Conservation (phyloP, 2,888 invertebrate genomes). For the Cheilosia scutellata region DNA sequence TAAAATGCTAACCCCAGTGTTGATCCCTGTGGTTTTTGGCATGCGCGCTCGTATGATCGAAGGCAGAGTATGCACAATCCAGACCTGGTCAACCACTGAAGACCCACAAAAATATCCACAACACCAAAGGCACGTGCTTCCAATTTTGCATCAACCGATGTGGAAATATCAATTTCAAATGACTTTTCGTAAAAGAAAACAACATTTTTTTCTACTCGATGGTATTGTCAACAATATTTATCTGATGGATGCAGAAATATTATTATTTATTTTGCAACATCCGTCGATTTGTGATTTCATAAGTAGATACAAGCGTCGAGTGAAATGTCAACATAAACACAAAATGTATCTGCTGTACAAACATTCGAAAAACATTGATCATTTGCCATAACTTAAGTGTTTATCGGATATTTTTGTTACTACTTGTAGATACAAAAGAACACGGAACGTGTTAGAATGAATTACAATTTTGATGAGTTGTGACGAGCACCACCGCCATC, state of each 20-base stretch:
- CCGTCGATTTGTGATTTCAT: neutral
- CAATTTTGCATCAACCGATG: constrained; percentile 20
- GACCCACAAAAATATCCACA: constrained; percentile 33
- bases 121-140: constrained; percentile 42
- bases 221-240: neutral
- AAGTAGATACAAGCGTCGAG: neutral
- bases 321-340: constrained; percentile 28
- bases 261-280: neutral
- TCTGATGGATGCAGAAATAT: neutral
- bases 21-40: constrained; percentile 53
- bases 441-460: constrained; percentile 40
- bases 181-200: too few species aligned
- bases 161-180: constrained; percentile 42
- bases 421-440: neutral
- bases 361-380: constrained; percentile 30
- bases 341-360: constrained; percentile 32
- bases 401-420: constrained; percentile 15
- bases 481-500: constrained; percentile 19
- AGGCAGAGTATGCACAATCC: neutral
- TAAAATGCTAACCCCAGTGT: constrained; percentile 23
- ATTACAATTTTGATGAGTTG: constrained; percentile 39
- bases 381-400: constrained; percentile 20
- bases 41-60: constrained; percentile 35
- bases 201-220: too few species aligned
- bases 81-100: constrained; percentile 44